A percentile compares a stretch with the other conserved stretches of the same genome.
Conservation (phyloP, 1,140 invertebrate genomes). For the Conus betulinus region DNA sequence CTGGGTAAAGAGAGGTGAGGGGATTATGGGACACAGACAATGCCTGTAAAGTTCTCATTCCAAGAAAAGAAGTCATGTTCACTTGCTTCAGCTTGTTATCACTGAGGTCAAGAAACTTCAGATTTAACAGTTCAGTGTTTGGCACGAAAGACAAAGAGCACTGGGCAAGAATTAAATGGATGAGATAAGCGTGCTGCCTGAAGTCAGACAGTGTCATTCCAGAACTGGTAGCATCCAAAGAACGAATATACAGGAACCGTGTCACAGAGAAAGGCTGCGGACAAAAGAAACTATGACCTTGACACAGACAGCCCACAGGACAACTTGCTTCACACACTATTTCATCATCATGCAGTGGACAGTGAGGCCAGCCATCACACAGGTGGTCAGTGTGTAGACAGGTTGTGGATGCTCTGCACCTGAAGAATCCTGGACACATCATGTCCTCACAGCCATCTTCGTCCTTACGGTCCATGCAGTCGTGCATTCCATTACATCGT, state of each 20-base stretch:
- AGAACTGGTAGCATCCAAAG: background rate
- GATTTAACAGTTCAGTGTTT: background rate
- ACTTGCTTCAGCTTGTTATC: conserved; percentile 8
- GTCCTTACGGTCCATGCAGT: background rate
- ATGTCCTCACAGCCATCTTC: background rate
- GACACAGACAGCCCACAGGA: conserved; percentile 49
- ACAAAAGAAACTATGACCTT: conserved; percentile 11
- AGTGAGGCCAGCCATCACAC: conserved; percentile 27
- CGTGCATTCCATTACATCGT: conserved; percentile 6
- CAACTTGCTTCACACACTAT: conserved; percentile 3
- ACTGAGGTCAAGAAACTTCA: conserved; percentile 19
- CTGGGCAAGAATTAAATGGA: background rate
- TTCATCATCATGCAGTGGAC: conserved; percentile 38
- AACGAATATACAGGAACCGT: background rate
- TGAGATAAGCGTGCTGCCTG: background rate
- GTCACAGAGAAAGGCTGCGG: background rate
- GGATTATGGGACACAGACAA: conserved; percentile 25
- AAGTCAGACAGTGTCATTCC: background rate
- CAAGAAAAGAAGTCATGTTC: background rate
- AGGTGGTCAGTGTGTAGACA: background rate
- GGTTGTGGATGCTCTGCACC: background rate
- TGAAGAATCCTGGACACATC: background rate
- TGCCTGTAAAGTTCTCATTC: background rate
- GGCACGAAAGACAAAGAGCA: background rate
- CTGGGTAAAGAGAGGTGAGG: background rate